Conservation (phyloP, 2,113 vertebrate species). For the Phaethornis superciliosus region DNA sequence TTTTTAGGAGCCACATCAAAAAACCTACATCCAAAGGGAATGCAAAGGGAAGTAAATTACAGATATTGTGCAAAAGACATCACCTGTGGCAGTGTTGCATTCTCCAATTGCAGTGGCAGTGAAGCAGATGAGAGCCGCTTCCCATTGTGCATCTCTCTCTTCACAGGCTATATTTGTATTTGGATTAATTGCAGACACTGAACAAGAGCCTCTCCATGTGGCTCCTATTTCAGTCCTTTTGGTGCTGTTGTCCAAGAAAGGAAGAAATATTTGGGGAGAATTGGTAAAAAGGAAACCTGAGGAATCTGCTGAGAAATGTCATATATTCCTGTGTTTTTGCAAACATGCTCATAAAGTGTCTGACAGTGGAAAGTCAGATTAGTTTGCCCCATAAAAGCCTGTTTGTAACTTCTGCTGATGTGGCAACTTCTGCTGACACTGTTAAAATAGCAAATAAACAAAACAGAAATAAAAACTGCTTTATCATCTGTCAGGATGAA, state of each 20-base stretch:
- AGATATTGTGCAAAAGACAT: neutral
- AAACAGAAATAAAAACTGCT: neutral
- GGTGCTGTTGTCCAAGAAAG: neutral
- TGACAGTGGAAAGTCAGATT: conserved; percentile 4
- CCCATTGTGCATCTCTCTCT: neutral
- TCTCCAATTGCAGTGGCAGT: neutral
- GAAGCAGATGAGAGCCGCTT: neutral
- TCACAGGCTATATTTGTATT: neutral
- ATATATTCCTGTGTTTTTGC: neutral
- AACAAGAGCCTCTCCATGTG: neutral
- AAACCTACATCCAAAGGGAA: neutral
- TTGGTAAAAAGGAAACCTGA: neutral
- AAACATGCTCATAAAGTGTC: conserved; percentile 1
- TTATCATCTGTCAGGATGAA: neutral
- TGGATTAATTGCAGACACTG: neutral
- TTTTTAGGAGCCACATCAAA: neutral
- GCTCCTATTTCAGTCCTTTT: neutral
- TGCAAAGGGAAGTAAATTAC: neutral
- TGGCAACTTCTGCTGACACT: neutral
- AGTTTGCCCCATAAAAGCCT: neutral
- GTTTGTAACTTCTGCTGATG: neutral
- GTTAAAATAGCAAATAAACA: neutral
- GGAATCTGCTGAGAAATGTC: neutral
- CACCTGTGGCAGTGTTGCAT: neutral
- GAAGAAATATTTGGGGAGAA: neutral